Evolutionary conservation across 2,797 vertebrate genomes (phyloP).

Genomic region (Acipenser ruthenus): DNA sequence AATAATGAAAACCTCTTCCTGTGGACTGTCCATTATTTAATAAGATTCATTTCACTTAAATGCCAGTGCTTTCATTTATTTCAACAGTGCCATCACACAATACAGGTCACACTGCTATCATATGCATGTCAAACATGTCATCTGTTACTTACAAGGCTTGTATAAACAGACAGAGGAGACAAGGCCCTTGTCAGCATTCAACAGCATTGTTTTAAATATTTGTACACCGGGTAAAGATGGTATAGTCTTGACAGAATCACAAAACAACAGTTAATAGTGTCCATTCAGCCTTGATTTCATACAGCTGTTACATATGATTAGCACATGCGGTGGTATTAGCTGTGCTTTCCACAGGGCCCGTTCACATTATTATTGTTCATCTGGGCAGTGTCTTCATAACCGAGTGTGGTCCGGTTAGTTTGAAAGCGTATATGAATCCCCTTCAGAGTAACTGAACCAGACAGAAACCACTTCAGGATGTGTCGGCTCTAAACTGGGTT

Average conservation of each 20-base stretch:
- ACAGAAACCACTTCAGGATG: too few species aligned
- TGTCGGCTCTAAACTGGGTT: too few species aligned
- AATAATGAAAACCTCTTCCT: neutral
- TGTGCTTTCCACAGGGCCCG: too few species aligned
- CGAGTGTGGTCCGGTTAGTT: too few species aligned
- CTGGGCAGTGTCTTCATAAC: too few species aligned
- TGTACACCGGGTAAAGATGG: slow-evolving; percentile 16
- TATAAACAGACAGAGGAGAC: slow-evolving; percentile 17
- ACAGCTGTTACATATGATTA: too few species aligned
- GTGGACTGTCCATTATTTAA: neutral
- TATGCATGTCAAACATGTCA: slow-evolving; percentile 49
- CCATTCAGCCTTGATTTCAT: too few species aligned
- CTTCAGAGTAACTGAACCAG: too few species aligned
- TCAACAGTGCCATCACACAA: slow-evolving; percentile 34
- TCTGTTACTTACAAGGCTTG: slow-evolving; percentile 33
- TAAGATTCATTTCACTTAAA: slow-evolving; percentile 3
- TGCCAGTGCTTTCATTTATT: slow-evolving; percentile 25
- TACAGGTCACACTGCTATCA: slow-evolving; percentile 36
- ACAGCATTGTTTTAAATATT: slow-evolving; percentile 23
- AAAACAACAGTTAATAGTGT: too few species aligned
- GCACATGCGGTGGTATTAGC: too few species aligned
- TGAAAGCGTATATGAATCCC: too few species aligned
- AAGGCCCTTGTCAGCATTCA: slow-evolving; percentile 29
- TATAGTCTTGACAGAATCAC: neutral
- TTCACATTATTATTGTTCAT: too few species aligned